A percentile compares a stretch with the other conserved stretches of the same genome.
Conservation (phyloP, 2,888 invertebrate species). For the Macropis europaea region DNA sequence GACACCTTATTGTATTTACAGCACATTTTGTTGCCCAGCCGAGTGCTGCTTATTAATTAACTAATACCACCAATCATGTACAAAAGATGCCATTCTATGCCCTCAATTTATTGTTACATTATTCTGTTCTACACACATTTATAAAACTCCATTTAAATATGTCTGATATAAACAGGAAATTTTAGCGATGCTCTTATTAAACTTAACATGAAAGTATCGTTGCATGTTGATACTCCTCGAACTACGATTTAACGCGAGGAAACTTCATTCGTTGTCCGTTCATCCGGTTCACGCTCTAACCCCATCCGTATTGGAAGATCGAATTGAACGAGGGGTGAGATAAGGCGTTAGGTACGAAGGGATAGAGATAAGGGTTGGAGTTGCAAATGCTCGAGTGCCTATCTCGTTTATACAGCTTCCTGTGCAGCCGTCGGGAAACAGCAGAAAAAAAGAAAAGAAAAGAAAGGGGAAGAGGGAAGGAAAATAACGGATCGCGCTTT, state of each 20-base stretch:
- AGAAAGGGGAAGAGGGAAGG: neutral
- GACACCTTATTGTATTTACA: too few relatives aligned
- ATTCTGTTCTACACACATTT: too few relatives aligned
- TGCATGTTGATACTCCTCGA: too few relatives aligned
- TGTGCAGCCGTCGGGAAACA: conserved; percentile 26
- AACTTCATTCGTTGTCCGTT: conserved; percentile 7
- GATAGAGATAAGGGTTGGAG: conserved; percentile 5
- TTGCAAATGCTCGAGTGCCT: conserved; percentile 39
- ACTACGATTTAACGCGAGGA: neutral
- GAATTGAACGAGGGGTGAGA: conserved; percentile 27
- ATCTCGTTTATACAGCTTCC: conserved; percentile 55
- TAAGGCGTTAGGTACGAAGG: conserved; percentile 39
- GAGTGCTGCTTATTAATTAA: too few relatives aligned
- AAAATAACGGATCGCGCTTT: conserved; percentile 52
- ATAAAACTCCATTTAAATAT: too few relatives aligned
- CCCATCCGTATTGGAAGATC: conserved; percentile 28
- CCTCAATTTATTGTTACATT: too few relatives aligned
- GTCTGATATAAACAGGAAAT: too few relatives aligned
- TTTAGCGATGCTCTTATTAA: too few relatives aligned
- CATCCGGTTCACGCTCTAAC: conserved; percentile 17
- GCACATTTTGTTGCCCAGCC: too few relatives aligned
- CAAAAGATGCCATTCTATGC: too few relatives aligned
- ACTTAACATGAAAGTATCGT: too few relatives aligned
- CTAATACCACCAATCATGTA: too few relatives aligned
- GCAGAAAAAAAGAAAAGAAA: conserved; percentile 22